A percentile compares a stretch with the other conserved stretches of the same genome.
Evolutionary conservation across 2,888 invertebrate species (phyloP).

Genomic region (Scaptomyza tumidula): DNA sequence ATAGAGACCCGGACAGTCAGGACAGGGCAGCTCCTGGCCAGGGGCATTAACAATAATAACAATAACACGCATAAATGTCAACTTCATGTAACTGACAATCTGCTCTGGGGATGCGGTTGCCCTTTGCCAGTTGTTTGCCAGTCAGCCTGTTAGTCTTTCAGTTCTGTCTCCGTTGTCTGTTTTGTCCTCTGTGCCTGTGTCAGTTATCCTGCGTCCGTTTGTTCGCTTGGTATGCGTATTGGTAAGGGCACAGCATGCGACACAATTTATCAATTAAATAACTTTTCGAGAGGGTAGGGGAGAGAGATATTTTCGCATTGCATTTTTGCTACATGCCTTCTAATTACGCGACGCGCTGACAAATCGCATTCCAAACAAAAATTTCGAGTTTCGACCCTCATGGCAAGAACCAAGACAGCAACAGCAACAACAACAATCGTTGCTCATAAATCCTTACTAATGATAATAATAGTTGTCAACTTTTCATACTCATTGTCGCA

Average conservation of each 20-base stretch:
- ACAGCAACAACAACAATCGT: slow-evolving; percentile 23
- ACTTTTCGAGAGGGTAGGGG: slow-evolving; percentile 17
- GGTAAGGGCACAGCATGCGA: slow-evolving; percentile 72
- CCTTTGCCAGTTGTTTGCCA: slow-evolving; percentile 31
- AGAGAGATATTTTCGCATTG: background rate
- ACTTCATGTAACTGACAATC: slow-evolving; percentile 68
- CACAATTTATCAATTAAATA: slow-evolving; percentile 74
- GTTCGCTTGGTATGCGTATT: slow-evolving; percentile 2
- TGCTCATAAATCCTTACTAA: slow-evolving; percentile 67
- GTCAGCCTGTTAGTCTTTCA: slow-evolving; percentile 12
- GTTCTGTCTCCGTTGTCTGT: slow-evolving; percentile 18
- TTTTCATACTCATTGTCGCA: slow-evolving; percentile 54
- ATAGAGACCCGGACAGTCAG: slow-evolving; percentile 11
- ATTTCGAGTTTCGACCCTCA: slow-evolving; percentile 31
- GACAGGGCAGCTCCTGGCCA: slow-evolving; percentile 23
- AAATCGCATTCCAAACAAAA: slow-evolving; percentile 43
- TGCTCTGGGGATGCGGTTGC: slow-evolving; percentile 38
- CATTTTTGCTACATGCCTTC: slow-evolving; percentile 38
- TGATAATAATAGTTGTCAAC: slow-evolving; percentile 76
- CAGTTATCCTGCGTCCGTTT: background rate
- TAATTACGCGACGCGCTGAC: slow-evolving; percentile 67
- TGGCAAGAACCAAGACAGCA: background rate
- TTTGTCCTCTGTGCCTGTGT: slow-evolving; percentile 7
- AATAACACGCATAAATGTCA: slow-evolving; percentile 68
- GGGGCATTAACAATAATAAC: slow-evolving; percentile 58